A percentile compares a stretch with the other conserved stretches of the same genome.
Conservation (phyloP, 2,797 vertebrate genomes). For the Sebastes elongatus region DNA sequence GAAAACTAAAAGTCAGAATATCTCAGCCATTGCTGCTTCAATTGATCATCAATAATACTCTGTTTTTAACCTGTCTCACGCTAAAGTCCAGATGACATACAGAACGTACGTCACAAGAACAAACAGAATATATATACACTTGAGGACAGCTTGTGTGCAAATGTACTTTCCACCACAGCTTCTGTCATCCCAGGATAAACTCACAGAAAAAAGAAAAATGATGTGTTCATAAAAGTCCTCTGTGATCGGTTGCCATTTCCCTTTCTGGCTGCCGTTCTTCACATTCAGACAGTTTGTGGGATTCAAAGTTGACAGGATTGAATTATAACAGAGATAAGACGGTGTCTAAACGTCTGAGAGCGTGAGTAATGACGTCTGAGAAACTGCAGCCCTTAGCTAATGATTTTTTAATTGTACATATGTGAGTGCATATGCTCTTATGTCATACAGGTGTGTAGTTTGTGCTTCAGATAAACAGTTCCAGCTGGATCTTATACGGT, state of each 20-base stretch:
- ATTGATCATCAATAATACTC: background rate
- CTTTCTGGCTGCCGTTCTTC: slow-evolving; percentile 16
- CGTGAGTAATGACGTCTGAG: slow-evolving; percentile 9
- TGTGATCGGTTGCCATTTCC: slow-evolving; percentile 39
- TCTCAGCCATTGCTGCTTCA: background rate
- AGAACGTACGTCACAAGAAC: background rate
- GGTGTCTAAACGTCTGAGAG: background rate
- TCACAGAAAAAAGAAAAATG: background rate
- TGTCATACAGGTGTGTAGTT: slow-evolving; percentile 24
- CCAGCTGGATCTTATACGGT: slow-evolving; percentile 50
- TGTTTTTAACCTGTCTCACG: background rate
- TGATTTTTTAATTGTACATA: background rate
- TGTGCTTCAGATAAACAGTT: slow-evolving; percentile 27
- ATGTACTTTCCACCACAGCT: background rate
- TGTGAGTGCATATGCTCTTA: background rate
- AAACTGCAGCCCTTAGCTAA: background rate
- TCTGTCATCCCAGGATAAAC: background rate
- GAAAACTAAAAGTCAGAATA: background rate
- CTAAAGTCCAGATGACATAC: too few species aligned
- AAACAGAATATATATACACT: background rate
- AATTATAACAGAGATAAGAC: slow-evolving; percentile 50
- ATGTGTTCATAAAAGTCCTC: slow-evolving; percentile 21
- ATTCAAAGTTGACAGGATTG: slow-evolving; percentile 33
- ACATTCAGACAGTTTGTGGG: slow-evolving; percentile 11
- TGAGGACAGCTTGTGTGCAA: background rate